Conservation (phyloP, 2,797 vertebrate species). For the Myotis findleyi region DNA sequence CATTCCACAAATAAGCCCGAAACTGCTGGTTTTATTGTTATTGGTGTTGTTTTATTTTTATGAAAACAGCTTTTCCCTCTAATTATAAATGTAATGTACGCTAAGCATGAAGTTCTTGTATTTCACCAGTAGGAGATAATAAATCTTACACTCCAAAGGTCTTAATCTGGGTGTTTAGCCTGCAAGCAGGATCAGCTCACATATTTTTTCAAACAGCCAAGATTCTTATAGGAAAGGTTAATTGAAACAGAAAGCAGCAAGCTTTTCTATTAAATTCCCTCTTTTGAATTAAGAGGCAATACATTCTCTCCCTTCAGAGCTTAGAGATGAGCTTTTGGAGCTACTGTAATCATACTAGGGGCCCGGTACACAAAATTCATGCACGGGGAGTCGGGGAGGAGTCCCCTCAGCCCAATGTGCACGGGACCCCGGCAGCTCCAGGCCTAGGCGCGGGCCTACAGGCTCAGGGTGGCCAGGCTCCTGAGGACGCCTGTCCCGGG, state of each 20-base stretch:
- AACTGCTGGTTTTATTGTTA: background rate
- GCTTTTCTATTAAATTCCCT: constrained; percentile 12
- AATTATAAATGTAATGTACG: background rate
- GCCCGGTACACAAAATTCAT: too few relatives aligned
- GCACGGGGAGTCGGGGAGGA: too few relatives aligned
- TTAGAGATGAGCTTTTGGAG: background rate
- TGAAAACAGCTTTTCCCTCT: constrained; percentile 22
- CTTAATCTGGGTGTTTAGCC: constrained; percentile 21
- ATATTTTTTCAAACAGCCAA: background rate
- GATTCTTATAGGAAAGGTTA: background rate
- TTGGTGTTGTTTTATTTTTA: constrained; percentile 29
- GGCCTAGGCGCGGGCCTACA: too few relatives aligned
- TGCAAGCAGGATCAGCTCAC: background rate
- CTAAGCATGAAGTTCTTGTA: background rate
- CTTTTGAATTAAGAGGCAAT: constrained; percentile 16
- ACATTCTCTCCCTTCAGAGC: background rate
- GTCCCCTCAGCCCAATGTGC: too few relatives aligned
- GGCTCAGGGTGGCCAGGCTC: too few relatives aligned
- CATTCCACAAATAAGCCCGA: background rate
- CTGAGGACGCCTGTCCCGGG: too few relatives aligned
- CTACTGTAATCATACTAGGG: background rate
- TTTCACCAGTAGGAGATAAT: background rate
- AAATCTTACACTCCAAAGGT: background rate
- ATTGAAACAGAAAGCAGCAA: background rate
- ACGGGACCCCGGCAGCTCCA: too few relatives aligned